These are phyloP conservation scores for Hyposoter dolosus DNA, from an alignment of 2,888 invertebrate genomes.

Conservation along the genomic window DNA sequence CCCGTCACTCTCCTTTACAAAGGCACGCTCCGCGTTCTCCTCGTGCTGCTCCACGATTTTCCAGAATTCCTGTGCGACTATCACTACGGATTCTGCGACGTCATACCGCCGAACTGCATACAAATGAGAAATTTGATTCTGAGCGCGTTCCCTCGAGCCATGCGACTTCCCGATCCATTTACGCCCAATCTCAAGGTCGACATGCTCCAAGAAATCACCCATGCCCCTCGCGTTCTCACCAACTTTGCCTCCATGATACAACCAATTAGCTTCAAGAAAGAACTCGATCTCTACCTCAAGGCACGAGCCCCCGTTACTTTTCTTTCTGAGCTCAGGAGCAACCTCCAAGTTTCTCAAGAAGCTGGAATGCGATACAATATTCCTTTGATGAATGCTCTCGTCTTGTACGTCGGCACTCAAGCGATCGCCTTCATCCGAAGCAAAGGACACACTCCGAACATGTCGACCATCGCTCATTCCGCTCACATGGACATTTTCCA, in stretches of 20 bases:
- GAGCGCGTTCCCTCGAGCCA: conserved; percentile 98
- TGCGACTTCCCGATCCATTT: conserved; percentile 99
- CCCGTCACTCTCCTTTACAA: conserved; percentile 98
- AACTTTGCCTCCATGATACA: conserved; percentile 95
- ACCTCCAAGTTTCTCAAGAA: conserved; percentile 94
- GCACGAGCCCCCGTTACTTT: conserved; percentile 98
- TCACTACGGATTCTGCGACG: conserved; percentile 99
- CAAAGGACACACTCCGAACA: conserved; percentile 96
- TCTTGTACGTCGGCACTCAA: conserved; percentile 98
- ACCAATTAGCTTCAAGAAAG: conserved; percentile 95
- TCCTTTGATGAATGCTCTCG: conserved; percentile 98
- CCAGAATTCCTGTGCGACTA: conserved; percentile 99
- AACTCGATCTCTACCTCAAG: conserved; percentile 98
- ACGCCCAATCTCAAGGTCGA: conserved; percentile 98
- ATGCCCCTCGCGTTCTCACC: conserved; percentile 95
- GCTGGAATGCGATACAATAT: conserved; percentile 98
- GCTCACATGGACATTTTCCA: conserved; percentile 99
- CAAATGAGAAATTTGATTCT: conserved; percentile 99
- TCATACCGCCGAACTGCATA: conserved; percentile 99
- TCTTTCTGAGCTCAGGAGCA: conserved; percentile 95
- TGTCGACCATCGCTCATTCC: conserved; percentile 99
- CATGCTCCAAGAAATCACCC: conserved; percentile 94
- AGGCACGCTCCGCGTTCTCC: conserved; percentile 96
- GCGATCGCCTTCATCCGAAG: conserved; percentile 96
- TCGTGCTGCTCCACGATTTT: conserved; percentile 98